Evolutionary conservation across 2,888 invertebrate genomes (phyloP), one percentile per base, ranked within the genome.

Genomic region (Erebia epiphron): DNA sequence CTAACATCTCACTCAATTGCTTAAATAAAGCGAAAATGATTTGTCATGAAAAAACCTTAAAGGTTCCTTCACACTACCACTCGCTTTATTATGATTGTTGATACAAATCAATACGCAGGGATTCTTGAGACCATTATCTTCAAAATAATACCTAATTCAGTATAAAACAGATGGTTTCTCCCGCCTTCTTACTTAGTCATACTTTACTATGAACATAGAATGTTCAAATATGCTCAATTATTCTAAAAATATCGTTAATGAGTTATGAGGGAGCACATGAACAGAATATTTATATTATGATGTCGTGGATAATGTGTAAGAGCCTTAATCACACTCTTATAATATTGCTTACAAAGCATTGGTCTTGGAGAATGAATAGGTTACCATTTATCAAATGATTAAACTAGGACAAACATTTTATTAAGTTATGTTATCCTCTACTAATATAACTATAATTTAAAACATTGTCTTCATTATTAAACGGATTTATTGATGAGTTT

Each of bases 261-360:
- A 50, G 50, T 50, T 50, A n/a, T n/a, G 50, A 50, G n/a, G 50
- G 50, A 50, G 50, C 50, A n/a, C 14, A 50, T n/a, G 50, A n/a
- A 50, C 50, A 50, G 50, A 50, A 50, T 50, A 50, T n/a, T 7
- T 50, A 50, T 46, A 46, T 46, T 46, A 46, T 11, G 0, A 46
- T 46, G 46, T 46, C 46, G 3, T 10, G 46, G 46, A 50, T 50
- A 50, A 7, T 50, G 50, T n/a, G 50, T n/a, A n/a, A 50, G 50
- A 50, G n/a, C 50, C 50, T 50, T 50, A 50, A 50, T 50, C 14
- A 14, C 7, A 50, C n/a, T n/a, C 50, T 50, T 50, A n/a, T n/a
- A 50, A 50, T 50, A 50, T 50, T 50, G 50, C 50, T 50, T 50
- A 50, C 50, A n/a, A n/a, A 50, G 50, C 50, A n/a, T n/a, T 50